Evolutionary conservation across 2,888 invertebrate species (phyloP).

Genomic region (Rotaria socialis): DNA sequence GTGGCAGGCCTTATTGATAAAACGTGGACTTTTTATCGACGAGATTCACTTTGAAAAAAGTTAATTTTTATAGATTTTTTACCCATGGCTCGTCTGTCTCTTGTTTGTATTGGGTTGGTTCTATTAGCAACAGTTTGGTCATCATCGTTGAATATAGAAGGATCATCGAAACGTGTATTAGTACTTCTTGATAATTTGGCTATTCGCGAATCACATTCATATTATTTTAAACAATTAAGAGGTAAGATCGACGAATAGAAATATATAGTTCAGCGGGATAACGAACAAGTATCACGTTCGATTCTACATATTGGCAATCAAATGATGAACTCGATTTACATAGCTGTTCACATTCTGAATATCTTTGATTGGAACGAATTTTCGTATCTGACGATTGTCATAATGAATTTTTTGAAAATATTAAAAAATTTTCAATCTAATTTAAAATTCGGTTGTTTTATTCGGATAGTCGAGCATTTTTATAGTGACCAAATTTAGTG

Average conservation of each 20-base stretch:
- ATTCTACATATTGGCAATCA: constrained; percentile 10
- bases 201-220: constrained; percentile 89
- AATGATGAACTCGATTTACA: not conserved
- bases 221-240: constrained; percentile 75
- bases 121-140: not conserved
- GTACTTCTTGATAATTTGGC: constrained; percentile 91
- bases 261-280: not conserved
- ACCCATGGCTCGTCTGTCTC: not conserved
- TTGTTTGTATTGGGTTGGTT: not conserved
- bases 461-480: too few species aligned
- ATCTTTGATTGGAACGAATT: not conserved
- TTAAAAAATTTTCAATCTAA: too few species aligned
- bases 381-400: constrained; percentile 5
- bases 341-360: constrained; percentile 38
- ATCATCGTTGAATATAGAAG: constrained; percentile 24
- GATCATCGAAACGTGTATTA: constrained; percentile 65
- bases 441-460: too few species aligned
- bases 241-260: not conserved
- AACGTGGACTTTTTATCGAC: not conserved
- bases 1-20: not conserved
- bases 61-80: not conserved
- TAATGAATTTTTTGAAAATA: not conserved
- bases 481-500: too few species aligned
- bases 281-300: not conserved
- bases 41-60: not conserved